Conservation (phyloP, 2,888 invertebrate genomes). For the Amphimallon solstitiale region DNA sequence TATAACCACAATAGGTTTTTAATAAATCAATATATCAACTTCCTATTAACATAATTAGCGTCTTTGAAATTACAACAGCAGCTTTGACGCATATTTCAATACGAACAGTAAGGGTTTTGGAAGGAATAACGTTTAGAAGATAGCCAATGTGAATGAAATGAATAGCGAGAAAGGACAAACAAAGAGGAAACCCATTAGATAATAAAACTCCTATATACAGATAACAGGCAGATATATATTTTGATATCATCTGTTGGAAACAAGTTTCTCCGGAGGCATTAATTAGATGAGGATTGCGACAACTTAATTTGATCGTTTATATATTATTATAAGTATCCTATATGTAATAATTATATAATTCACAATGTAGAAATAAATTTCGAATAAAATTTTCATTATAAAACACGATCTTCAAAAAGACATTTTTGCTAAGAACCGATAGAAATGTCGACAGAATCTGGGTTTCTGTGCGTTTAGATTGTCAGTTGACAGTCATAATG, state of each 20-base stretch:
- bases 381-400: too few species aligned
- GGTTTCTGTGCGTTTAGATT: too few species aligned
- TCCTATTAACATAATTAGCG: neutral
- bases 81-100: neutral
- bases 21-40: too few species aligned
- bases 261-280: neutral
- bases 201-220: conserved; percentile 6
- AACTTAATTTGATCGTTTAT: too few species aligned
- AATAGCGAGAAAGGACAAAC: neutral
- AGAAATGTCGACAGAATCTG: too few species aligned
- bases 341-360: too few species aligned
- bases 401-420: too few species aligned
- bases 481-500: too few species aligned
- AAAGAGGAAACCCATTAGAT: conserved; percentile 13
- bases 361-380: too few species aligned
- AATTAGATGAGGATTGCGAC: neutral
- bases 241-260: conserved; percentile 9
- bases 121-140: neutral
- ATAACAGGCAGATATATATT: conserved; percentile 1
- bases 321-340: too few species aligned
- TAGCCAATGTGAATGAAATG: neutral
- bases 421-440: too few species aligned
- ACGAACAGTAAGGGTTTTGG: neutral
- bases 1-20: too few species aligned
- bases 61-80: neutral